phyloP scores from a whole-genome alignment of 2,113 vertebrate genomes.

The Corapipo altera region DNA sequence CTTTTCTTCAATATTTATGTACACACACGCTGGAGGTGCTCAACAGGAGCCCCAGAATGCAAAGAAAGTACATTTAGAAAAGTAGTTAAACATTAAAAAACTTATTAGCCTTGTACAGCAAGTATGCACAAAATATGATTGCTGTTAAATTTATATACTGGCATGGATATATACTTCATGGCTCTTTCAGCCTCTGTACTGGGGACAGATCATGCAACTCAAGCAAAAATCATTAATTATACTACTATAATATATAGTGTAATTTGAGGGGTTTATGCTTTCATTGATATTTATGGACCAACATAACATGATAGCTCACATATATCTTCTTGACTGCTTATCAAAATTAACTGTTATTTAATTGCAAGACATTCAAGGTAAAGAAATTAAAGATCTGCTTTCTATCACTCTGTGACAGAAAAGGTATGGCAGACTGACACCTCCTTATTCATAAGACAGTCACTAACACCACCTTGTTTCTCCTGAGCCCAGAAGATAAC shows the following conservation, averaged over 20 bases:
- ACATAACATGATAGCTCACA: neutral
- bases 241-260: neutral
- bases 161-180: neutral
- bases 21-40: neutral
- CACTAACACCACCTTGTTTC: neutral
- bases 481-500: neutral
- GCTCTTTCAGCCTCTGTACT: neutral
- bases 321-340: neutral
- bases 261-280: neutral
- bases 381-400: neutral
- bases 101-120: neutral
- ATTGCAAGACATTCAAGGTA: neutral
- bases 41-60: neutral
- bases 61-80: neutral
- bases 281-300: neutral
- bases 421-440: neutral
- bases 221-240: neutral
- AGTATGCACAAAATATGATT: neutral
- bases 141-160: neutral
- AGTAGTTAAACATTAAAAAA: neutral
- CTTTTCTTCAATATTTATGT: neutral
- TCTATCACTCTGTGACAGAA: neutral
- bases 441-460: neutral
- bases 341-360: neutral
- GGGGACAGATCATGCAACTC: neutral